These are phyloP conservation scores for Bellardia bayeri DNA, from an alignment of 2,888 invertebrate genomes.

Conservation along the genomic window DNA sequence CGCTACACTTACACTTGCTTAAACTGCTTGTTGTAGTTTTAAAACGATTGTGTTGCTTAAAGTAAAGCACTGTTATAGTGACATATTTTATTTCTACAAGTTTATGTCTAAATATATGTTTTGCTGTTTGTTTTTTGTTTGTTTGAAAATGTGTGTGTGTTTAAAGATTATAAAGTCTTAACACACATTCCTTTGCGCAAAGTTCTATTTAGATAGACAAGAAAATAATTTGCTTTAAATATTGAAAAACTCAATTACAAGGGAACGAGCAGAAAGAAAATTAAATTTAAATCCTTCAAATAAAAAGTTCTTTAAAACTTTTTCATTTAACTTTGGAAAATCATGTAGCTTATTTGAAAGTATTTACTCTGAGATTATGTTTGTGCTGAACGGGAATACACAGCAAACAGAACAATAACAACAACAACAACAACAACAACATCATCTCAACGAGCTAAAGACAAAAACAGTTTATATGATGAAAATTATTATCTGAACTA, in stretches of 20 bases:
- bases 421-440: constrained; percentile 24
- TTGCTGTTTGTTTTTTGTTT: not conserved
- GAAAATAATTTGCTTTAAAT: constrained; percentile 57
- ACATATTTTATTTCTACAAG: constrained; percentile 28
- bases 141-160: constrained; percentile 18
- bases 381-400: constrained; percentile 53
- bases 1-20: not conserved
- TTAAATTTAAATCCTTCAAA: constrained; percentile 74
- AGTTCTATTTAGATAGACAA: constrained; percentile 47
- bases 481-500: not conserved
- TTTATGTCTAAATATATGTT: not conserved
- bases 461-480: constrained; percentile 10
- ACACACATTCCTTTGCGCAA: not conserved
- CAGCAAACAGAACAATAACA: constrained; percentile 34
- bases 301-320: constrained; percentile 70
- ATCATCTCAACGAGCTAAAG: constrained; percentile 45
- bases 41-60: not conserved
- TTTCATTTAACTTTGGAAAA: constrained; percentile 73
- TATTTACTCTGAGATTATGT: constrained; percentile 72
- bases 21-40: not conserved
- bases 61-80: constrained; percentile 18
- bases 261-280: constrained; percentile 62
- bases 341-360: constrained; percentile 73
- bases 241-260: constrained; percentile 26
- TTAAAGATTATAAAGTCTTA: not conserved